A percentile compares a stretch with the other conserved stretches of the same genome.
Evolutionary conservation across 2,797 vertebrate species (phyloP).

Genomic region (Myotis findleyi): DNA sequence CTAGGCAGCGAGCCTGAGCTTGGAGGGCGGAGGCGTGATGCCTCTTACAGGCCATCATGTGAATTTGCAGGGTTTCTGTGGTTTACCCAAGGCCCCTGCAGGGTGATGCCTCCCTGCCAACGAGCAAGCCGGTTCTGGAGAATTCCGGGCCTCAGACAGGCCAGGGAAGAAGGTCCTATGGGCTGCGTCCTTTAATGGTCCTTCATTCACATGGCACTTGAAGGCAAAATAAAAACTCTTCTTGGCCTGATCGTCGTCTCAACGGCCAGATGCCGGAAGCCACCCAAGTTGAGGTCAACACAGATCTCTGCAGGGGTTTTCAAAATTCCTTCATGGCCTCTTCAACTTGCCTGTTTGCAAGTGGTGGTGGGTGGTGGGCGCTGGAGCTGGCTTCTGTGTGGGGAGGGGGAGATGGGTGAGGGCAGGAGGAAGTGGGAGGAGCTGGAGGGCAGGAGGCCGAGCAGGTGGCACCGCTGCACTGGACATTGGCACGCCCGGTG

Average conservation of each 20-base stretch:
- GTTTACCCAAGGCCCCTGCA: fast-evolving
- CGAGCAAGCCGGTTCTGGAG: neutral
- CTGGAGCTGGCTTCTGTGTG: neutral
- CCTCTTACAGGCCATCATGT: fast-evolving
- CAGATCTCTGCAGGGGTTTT: neutral
- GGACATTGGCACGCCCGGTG: neutral
- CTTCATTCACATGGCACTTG: neutral
- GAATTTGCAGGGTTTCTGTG: neutral
- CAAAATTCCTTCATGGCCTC: neutral
- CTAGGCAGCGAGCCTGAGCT: neutral
- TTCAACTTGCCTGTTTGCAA: neutral
- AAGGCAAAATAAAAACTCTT: neutral
- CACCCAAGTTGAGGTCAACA: neutral
- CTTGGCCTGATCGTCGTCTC: neutral
- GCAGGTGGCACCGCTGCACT: neutral
- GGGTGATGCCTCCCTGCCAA: neutral
- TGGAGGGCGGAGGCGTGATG: fast-evolving
- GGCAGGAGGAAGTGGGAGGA: fast-evolving
- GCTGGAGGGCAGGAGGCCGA: too few species aligned
- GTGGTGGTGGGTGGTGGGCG: fast-evolving
- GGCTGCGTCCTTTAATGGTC: fast-evolving
- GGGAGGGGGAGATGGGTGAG: fast-evolving
- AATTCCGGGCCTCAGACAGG: neutral
- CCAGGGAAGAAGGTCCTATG: too few species aligned
- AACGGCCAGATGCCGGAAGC: fast-evolving